phyloP scores from a whole-genome alignment of 2,888 invertebrate species.

The Tetragonula carbonaria region DNA sequence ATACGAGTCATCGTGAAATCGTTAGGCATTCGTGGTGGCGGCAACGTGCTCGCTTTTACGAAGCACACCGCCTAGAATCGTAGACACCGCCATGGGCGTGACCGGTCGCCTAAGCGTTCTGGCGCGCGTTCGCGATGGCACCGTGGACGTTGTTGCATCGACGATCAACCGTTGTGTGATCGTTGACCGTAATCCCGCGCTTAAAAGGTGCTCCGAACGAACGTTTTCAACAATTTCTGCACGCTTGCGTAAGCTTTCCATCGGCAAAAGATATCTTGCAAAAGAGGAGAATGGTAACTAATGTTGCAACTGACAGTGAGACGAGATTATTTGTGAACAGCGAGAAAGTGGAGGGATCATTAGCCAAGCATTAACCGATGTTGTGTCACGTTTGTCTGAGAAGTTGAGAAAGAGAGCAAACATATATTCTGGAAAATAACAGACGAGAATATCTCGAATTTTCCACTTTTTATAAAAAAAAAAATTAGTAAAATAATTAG shows the following conservation, averaged over 20 bases:
- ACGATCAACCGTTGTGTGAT: constrained; percentile 22
- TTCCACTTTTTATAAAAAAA: too few relatives aligned
- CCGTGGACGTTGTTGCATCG: constrained; percentile 38
- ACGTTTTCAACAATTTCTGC: not conserved
- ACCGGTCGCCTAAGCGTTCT: constrained; percentile 48
- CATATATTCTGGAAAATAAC: too few relatives aligned
- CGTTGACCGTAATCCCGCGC: not conserved
- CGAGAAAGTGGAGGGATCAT: too few relatives aligned
- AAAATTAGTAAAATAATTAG: too few relatives aligned
- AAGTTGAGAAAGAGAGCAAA: too few relatives aligned
- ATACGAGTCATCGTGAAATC: constrained; percentile 50
- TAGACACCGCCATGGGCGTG: constrained; percentile 50
- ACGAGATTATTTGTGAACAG: not conserved
- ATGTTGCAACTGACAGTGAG: not conserved
- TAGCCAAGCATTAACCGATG: too few relatives aligned
- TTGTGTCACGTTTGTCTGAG: too few relatives aligned
- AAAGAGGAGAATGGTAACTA: not conserved
- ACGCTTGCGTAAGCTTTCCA: not conserved
- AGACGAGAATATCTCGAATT: too few relatives aligned
- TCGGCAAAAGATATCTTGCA: not conserved
- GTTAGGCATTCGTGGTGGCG: constrained; percentile 63
- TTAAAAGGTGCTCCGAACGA: not conserved
- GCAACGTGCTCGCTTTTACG: constrained; percentile 51
- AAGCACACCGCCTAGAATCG: constrained; percentile 46
- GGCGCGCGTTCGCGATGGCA: constrained; percentile 42